Evolutionary conservation across 2,888 invertebrate species (phyloP).

Genomic region (Pediacus dermestoides): DNA sequence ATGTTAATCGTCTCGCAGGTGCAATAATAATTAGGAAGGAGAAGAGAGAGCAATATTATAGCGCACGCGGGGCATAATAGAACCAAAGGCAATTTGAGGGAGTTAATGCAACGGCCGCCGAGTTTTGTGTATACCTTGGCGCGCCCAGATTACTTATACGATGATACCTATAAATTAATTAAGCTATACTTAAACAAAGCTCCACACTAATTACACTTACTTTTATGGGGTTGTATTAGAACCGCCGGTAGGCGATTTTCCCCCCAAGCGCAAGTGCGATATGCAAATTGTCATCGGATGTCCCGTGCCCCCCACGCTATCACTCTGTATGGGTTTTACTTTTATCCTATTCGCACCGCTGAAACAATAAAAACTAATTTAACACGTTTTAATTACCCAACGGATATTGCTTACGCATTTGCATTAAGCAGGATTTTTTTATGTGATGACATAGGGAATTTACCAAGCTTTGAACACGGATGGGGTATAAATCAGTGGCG

Average conservation of each 20-base stretch:
- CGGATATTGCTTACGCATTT: slow-evolving; percentile 22
- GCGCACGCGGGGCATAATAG: slow-evolving; percentile 28
- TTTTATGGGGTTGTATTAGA: slow-evolving; percentile 34
- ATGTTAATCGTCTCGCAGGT: slow-evolving; percentile 37
- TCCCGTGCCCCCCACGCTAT: no score
- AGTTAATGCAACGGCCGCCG: slow-evolving; percentile 27
- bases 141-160: slow-evolving; percentile 31
- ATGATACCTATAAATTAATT: slow-evolving; percentile 41
- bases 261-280: no score
- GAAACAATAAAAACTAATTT: slow-evolving; percentile 26
- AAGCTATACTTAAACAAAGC: slow-evolving; percentile 37
- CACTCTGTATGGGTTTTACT: no score
- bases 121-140: slow-evolving; percentile 14
- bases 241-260: slow-evolving; percentile 20
- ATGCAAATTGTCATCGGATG: no score
- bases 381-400: slow-evolving; percentile 21
- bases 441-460: no score
- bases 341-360: slow-evolving; percentile 18
- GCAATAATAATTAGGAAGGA: slow-evolving; percentile 36
- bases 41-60: neutral
- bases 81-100: slow-evolving; percentile 33
- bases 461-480: no score
- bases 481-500: no score
- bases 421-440: no score
- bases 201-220: slow-evolving; percentile 37